These are phyloP conservation scores for Porphyrio hochstetteri DNA, from an alignment of 2,113 vertebrate genomes.

Conservation along the genomic window DNA sequence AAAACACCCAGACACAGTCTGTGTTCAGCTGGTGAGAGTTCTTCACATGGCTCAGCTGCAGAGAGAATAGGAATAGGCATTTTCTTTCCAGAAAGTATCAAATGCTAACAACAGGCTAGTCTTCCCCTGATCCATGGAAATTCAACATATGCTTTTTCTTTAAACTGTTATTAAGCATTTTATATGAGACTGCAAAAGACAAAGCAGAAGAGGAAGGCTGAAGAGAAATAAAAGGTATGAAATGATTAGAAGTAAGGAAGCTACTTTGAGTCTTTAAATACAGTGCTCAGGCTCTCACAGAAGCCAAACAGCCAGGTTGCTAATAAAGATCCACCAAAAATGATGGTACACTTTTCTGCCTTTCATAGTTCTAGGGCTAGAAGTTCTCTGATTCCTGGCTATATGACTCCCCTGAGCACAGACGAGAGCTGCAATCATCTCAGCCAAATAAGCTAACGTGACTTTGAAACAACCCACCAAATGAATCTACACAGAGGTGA, in stretches of 20 bases:
- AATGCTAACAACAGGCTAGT: background rate
- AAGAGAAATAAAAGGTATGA: background rate
- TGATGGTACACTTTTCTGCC: background rate
- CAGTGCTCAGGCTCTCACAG: background rate
- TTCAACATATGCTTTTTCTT: background rate
- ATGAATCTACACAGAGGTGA: background rate
- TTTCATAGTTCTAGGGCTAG: background rate
- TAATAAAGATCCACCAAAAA: background rate
- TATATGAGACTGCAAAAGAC: background rate
- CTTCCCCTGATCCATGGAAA: background rate
- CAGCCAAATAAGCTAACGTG: background rate
- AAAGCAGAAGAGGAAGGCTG: background rate
- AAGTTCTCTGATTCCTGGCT: background rate
- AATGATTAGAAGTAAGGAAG: background rate
- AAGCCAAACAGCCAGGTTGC: background rate
- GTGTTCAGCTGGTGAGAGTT: background rate
- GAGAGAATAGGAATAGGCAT: background rate
- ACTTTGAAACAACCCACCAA: background rate
- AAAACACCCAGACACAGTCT: background rate
- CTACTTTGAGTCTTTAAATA: background rate
- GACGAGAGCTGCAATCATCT: background rate
- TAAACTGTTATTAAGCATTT: background rate
- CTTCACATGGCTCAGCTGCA: background rate
- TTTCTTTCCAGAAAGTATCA: background rate
- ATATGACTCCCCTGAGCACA: background rate